A percentile compares a stretch with the other conserved stretches of the same genome.
Conservation (phyloP, 2,797 vertebrate genomes). For the Muscicapa striata region DNA sequence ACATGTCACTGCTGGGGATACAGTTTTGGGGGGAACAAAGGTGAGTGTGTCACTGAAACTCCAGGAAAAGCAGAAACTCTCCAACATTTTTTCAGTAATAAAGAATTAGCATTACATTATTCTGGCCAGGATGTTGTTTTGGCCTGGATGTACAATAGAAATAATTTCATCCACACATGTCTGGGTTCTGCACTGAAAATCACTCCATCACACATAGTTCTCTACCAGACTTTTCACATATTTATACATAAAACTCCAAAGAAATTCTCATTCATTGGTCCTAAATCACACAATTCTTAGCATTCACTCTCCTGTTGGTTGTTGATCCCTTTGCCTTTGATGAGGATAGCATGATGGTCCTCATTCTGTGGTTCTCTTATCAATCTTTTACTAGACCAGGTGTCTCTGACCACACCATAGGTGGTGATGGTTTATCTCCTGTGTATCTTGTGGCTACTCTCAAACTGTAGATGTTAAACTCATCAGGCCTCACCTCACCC, state of each 20-base stretch:
- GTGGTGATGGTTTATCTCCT: not conserved
- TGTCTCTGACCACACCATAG: accelerated
- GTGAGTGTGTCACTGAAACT: not conserved
- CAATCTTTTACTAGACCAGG: not conserved
- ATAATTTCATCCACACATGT: not conserved
- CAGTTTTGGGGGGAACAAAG: not conserved
- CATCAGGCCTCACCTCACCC: not conserved
- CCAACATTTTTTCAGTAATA: not conserved
- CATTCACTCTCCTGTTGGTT: not conserved
- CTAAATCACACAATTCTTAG: not conserved
- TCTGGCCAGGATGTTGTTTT: not conserved
- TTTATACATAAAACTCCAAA: not conserved
- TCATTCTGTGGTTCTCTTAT: not conserved
- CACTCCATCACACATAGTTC: not conserved
- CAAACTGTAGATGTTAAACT: not conserved
- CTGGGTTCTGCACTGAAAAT: not conserved
- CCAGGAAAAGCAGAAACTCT: not conserved
- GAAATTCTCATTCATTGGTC: not conserved
- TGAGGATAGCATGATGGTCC: not conserved
- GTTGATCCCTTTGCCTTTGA: not conserved
- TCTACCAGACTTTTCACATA: not conserved
- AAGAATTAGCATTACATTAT: not conserved
- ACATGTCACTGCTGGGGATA: not conserved
- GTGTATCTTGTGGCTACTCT: not conserved
- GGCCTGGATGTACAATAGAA: not conserved